phyloP scores from a whole-genome alignment of 2,888 invertebrate genomes.

The Trachelus tabidus region DNA sequence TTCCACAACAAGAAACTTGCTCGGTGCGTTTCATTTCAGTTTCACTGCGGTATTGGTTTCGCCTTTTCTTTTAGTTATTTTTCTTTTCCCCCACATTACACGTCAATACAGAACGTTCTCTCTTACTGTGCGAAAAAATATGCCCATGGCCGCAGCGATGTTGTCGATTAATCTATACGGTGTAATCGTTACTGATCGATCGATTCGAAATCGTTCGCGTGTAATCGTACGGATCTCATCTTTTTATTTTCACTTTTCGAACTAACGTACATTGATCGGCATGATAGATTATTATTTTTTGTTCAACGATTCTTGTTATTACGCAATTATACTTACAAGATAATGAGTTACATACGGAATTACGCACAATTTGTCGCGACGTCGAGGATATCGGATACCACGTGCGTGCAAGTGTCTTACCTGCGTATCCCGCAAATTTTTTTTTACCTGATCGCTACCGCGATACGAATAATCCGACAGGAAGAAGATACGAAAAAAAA shows the following conservation, averaged over 20 bases:
- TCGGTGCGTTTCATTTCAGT: background rate
- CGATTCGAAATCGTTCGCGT: background rate
- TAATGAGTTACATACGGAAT: constrained; percentile 24
- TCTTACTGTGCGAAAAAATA: background rate
- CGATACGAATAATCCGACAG: background rate
- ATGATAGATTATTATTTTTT: background rate
- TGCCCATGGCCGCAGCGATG: background rate
- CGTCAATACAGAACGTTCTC: background rate
- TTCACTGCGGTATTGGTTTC: background rate
- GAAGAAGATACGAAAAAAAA: background rate
- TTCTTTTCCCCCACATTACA: background rate
- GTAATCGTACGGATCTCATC: background rate
- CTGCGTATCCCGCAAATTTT: constrained; percentile 4
- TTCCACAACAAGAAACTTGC: background rate
- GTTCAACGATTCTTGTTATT: background rate
- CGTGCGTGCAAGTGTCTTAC: constrained; percentile 12
- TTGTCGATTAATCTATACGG: background rate
- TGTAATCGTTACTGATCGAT: background rate
- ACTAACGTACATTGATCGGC: background rate
- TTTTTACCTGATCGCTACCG: background rate
- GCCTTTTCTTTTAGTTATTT: background rate
- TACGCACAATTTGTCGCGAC: constrained; percentile 31
- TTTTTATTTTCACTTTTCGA: background rate
- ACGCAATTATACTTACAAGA: background rate
- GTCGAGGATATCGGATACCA: constrained; percentile 2